Conservation (phyloP, 2,888 invertebrate genomes). For the Hydrotaea cyrtoneurina region DNA sequence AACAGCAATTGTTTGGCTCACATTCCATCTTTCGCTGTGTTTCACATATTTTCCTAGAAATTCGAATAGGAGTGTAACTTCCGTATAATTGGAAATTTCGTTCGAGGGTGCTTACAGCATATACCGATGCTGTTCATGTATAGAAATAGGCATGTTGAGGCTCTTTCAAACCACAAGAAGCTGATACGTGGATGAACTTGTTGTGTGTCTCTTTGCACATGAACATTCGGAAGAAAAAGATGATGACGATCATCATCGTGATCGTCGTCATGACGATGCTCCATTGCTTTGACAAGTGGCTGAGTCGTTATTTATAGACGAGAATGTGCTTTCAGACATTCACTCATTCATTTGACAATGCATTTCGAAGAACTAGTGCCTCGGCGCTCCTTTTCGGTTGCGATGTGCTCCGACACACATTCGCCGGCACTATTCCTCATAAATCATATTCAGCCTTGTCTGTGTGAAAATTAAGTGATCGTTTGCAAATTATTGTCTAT, state of each 20-base stretch:
- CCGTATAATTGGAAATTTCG: too few relatives aligned
- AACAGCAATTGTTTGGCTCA: too few relatives aligned
- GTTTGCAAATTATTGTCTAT: not conserved
- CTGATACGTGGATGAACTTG: constrained; percentile 49
- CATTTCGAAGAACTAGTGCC: constrained; percentile 9
- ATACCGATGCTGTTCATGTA: too few relatives aligned
- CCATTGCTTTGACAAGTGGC: constrained; percentile 69
- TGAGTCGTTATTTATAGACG: constrained; percentile 67
- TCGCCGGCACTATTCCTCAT: not conserved
- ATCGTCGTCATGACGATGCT: constrained; percentile 37
- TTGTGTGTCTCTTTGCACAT: not conserved
- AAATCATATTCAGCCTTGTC: constrained; percentile 5
- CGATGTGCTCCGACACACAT: not conserved
- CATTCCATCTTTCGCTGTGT: too few relatives aligned
- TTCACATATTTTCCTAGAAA: too few relatives aligned
- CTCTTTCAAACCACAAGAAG: not conserved
- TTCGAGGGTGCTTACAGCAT: too few relatives aligned
- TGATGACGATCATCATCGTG: constrained; percentile 46
- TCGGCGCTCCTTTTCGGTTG: not conserved
- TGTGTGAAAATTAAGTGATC: not conserved
- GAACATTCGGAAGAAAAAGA: not conserved
- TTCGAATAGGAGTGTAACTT: too few relatives aligned
- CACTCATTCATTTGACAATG: constrained; percentile 49
- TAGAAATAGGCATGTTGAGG: too few relatives aligned
- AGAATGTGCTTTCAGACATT: constrained; percentile 5